Evolutionary conservation across 2,888 invertebrate genomes (phyloP).

Genomic region (Phytoseiulus persimilis): DNA sequence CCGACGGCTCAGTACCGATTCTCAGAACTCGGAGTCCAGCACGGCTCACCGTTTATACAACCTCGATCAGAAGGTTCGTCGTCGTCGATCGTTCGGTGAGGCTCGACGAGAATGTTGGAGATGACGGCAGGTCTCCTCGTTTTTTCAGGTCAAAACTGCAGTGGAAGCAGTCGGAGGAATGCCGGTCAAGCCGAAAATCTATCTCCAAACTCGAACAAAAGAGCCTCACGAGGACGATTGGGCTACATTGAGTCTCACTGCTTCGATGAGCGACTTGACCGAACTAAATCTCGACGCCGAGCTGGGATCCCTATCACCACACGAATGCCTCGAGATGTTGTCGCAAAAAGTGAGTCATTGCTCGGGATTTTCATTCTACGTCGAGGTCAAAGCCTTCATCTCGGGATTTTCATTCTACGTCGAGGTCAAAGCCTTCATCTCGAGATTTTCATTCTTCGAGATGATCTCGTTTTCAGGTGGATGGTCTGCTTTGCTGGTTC

Average conservation of each 20-base stretch:
- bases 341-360: background rate
- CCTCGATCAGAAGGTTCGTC: conserved; percentile 17
- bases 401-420: no score
- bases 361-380: no score
- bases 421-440: no score
- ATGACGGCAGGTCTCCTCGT: background rate
- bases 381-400: no score
- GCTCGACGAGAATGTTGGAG: no score
- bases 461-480: background rate
- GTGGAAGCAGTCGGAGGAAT: conserved; percentile 33
- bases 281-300: background rate
- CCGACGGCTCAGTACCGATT: conserved; percentile 29
- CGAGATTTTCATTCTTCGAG: no score
- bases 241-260: background rate
- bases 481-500: conserved; percentile 14
- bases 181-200: conserved; percentile 31
- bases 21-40: conserved; percentile 25
- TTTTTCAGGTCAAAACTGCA: conserved; percentile 23
- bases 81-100: no score
- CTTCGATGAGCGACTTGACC: conserved; percentile 21
- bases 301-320: background rate
- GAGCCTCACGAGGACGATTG: background rate
- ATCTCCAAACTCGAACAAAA: conserved; percentile 18
- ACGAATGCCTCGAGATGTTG: conserved; percentile 31
- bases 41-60: conserved; percentile 14